These are phyloP conservation scores for Phorcus lineatus DNA, from an alignment of 2,888 invertebrate species.

Conservation along the genomic window DNA sequence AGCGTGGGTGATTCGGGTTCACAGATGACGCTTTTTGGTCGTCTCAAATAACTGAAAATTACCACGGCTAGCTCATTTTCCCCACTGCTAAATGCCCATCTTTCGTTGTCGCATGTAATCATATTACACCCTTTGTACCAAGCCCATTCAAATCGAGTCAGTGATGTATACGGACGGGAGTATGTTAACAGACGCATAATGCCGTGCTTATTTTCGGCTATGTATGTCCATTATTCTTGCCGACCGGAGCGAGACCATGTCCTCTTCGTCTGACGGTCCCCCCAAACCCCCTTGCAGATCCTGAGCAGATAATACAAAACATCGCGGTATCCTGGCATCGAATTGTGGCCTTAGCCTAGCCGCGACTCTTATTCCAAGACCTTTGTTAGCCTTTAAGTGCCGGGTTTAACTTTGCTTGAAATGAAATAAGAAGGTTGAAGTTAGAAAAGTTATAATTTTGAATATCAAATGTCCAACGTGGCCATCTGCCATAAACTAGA, in stretches of 20 bases:
- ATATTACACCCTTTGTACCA: conserved; percentile 8
- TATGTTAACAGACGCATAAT: conserved; percentile 15
- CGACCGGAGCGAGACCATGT: neutral
- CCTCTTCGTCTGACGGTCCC: neutral
- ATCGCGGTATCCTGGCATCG: neutral
- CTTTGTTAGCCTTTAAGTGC: conserved; percentile 19
- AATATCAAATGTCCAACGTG: neutral
- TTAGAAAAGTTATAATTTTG: conserved; percentile 18
- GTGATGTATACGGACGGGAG: conserved; percentile 14
- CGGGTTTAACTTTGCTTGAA: neutral
- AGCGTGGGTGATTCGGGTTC: conserved; percentile 12
- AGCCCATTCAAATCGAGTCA: neutral
- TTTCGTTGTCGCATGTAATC: conserved; percentile 10
- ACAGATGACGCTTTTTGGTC: conserved; percentile 7
- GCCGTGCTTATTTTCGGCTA: neutral
- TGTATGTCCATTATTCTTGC: neutral
- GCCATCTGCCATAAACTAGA: conserved; percentile 1
- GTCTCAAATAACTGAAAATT: conserved; percentile 12
- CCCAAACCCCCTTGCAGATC: neutral
- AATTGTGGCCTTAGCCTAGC: neutral
- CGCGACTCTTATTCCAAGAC: neutral
- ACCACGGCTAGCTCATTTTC: conserved; percentile 1
- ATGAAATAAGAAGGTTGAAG: conserved; percentile 10
- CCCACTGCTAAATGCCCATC: conserved; percentile 13
- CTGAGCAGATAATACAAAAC: neutral